Evolutionary conservation across 2,888 invertebrate genomes (phyloP).

Genomic region (Ectobius pallidus): DNA sequence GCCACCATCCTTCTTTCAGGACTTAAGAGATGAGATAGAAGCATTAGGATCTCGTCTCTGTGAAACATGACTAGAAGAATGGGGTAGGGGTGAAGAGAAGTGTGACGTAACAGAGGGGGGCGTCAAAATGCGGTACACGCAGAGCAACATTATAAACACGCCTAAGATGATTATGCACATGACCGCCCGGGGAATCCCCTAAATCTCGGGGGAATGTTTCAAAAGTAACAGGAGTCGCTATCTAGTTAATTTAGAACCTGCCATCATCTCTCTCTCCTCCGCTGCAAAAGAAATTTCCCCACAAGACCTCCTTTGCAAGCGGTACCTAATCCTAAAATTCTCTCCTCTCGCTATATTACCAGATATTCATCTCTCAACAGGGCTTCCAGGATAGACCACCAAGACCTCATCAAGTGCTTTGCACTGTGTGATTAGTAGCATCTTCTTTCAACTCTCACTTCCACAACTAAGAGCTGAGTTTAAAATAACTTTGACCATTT

Average conservation of each 20-base stretch:
- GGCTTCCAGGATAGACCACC: no score
- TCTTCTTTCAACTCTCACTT: neutral
- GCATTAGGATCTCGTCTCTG: no score
- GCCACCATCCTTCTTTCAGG: no score
- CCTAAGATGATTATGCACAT: slow-evolving; percentile 21
- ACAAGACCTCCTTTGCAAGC: neutral
- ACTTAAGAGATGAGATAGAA: no score
- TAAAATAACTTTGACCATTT: neutral
- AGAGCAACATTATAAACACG: slow-evolving; percentile 7
- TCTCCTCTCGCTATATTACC: neutral
- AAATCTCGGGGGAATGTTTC: neutral
- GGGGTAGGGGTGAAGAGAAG: no score
- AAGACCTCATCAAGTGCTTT: neutral
- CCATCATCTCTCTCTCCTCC: no score
- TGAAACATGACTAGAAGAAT: no score
- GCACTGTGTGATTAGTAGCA: neutral
- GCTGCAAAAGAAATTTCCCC: neutral
- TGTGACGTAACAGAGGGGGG: neutral
- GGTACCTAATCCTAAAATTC: neutral
- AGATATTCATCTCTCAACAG: no score
- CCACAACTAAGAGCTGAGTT: neutral
- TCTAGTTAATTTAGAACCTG: neutral
- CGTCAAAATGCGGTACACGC: neutral
- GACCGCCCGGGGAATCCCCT: neutral
- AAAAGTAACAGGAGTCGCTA: neutral